Base-by-base conservation (phyloP, 2,113 vertebrate genomes). In the Boleophthalmus pectinirostris region DNA sequence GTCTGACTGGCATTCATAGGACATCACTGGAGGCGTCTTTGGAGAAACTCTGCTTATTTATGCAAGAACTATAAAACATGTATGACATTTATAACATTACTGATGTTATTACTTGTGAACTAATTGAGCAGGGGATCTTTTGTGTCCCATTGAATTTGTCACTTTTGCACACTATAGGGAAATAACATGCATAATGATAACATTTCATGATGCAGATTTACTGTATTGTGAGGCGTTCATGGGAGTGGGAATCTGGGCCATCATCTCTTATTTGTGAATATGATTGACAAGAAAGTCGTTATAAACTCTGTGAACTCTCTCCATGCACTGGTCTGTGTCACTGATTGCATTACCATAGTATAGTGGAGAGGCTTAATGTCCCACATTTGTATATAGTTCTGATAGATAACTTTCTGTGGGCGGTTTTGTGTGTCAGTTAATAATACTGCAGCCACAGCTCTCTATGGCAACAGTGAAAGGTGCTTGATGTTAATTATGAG, bases 401-500 rank as follows among this genome's bases (percentile, higher is more conserved):
- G 33, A 35, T n/a, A 5, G 43, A 4, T n/a, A 35, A 69, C 20
- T n/a, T 5, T 77, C 45, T 47, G 67, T 71, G 68, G 61, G 38
- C 2, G 13, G 23, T 49, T 49, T 24, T n/a, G 7, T 77, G 70
- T 64, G 29, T 35, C 54, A n/a, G 29, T 72, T 66, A 61, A 68
- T 58, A 65, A 75, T 65, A 25, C 46, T 73, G 51, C 21, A 68
- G 57, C 68, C 74, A 16, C 43, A 66, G 64, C 60, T 72, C 24
- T 2, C 78, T 76, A 76, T 80, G 72, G 76, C 70, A 83, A 83
- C 74, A 56, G 68, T 70, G 35, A 57, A 78, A 67, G 73, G 68
- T 49, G 29, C 23, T 76, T 51, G 38, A 25, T 70, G 66, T 72
- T 81, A 79, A 79, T 72, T 70, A 66, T 20, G 47, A 70, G 66